Base-by-base conservation (phyloP, 2,797 vertebrate species). In the Cetoscarus ocellatus region DNA sequence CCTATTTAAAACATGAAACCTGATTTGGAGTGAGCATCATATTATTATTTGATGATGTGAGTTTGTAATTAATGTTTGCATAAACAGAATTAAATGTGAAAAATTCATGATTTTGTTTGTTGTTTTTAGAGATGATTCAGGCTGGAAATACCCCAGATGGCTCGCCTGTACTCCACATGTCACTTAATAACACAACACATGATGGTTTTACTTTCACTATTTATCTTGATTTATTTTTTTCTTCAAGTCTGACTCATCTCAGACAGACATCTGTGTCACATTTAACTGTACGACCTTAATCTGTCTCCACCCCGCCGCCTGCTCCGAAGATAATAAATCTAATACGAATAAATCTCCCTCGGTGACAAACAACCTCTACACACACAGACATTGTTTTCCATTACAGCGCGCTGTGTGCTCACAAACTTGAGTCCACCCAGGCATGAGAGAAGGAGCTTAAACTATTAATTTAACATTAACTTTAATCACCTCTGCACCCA, bases 401-500 rank as follows among this genome's bases (percentile, higher is more conserved):
- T 77, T 44, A 67, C 42, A 55, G 27, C 63, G 35, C 47, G 67
- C 59, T 13, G 18, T 43, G 15, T 36, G 18, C 51, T 72, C 44
- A 67, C 42, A 65, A 18, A 73, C 61, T 67, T 76, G 67, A 55
- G 53, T 48, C 78, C 73, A 75, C 12, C 77, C 35, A 83, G 44
- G 69, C 83, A 65, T 79, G 75, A 77, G 56, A 62, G 54, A 61
- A 55, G 51, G 15, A 55, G 68, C 64, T 79, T 42, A 61, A 80
- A 84, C 80, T 76, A 87, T 86, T 82, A 72, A 78, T 77, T 79
- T 70, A 49, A 76, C 75, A 79, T 80, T 73, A 61, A 77, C 52
- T 77, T 70, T 73, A 84, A 90, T 85, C 76, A 81, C 77, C 66
- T 64, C 64, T 61, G 58, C 48, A 62, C 74, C 56, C 65, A 56